Evolutionary conservation across 2,797 vertebrate genomes (phyloP), one percentile per base, ranked within the genome.

Genomic region (Paramormyrops hopkinsi): DNA sequence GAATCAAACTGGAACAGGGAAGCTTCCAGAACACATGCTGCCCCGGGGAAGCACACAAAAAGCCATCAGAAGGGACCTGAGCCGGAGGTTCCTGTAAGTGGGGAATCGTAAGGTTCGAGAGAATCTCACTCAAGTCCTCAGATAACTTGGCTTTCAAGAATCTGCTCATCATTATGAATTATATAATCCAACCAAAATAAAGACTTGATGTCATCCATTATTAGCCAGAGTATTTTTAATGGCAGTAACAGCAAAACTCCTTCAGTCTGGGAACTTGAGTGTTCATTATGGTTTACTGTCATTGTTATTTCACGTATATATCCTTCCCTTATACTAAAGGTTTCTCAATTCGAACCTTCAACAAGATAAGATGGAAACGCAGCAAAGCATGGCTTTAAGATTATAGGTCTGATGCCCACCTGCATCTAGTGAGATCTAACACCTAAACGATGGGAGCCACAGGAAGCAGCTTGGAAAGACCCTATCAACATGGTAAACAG

Each of bases 11-110:
- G 25, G 11, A 69, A 14, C 25, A 14, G 25, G 62, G 62, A 69
- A 33, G 3, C 25, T 69, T 69, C 56, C 56, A 62, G 56, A 22
- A 62, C n/a, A 69, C 25, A 33, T 69, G 62, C 62, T 69, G 11
- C 7, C 56, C n/a, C 2, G 1, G 56, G 0, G 94, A 94, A 88
- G 96, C 94, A 0, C 93, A 96, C 90, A 95, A 96, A 90, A 93
- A 62, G 56, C 56, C n/a, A 62, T 8, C 2, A 62, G n/a, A 2
- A 62, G n/a, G n/a, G 56, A 2, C n/a, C 56, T 22, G 56, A 25
- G n/a, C 56, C 0, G 7, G n/a, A 22, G 6, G 56, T 59, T 59
- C 56, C 56, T 25, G n/a, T 22, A 62, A 62, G n/a, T 25, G 54
- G 54, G 54, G 54, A 56, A 56, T n/a, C 5, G 19, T 56, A 5